Evolutionary conservation across 1,140 invertebrate species (phyloP).

Genomic region (Ips typographus): DNA sequence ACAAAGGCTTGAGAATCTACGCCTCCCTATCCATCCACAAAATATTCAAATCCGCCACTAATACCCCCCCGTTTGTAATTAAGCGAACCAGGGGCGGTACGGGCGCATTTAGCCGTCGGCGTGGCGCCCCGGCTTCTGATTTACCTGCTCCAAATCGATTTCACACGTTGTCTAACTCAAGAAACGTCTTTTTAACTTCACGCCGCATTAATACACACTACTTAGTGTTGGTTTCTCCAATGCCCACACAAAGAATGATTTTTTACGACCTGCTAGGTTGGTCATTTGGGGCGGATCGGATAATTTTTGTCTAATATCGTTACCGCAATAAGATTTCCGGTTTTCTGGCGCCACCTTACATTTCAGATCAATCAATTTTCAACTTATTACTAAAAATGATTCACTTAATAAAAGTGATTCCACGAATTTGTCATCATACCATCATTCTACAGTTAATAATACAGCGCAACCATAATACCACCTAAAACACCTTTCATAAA

Average conservation of each 20-base stretch:
- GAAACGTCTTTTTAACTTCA: slow-evolving; percentile 36
- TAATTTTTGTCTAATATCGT: slow-evolving; percentile 6
- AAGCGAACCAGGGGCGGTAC: slow-evolving; percentile 36
- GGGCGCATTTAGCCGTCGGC: slow-evolving; percentile 37
- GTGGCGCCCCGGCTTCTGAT: slow-evolving; percentile 42
- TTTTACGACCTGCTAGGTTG: slow-evolving; percentile 21
- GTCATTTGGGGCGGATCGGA: slow-evolving; percentile 18
- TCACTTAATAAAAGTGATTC: not conserved
- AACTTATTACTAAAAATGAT: not conserved
- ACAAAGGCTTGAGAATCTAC: slow-evolving; percentile 30
- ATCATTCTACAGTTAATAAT: not conserved
- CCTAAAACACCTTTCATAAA: not conserved
- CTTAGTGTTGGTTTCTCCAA: slow-evolving; percentile 19
- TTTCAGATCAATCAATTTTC: not conserved
- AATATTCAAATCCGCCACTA: slow-evolving; percentile 35
- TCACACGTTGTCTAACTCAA: slow-evolving; percentile 39
- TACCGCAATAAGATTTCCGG: not conserved
- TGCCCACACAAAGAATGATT: slow-evolving; percentile 19
- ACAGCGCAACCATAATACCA: slow-evolving; percentile 1
- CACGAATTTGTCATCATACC: not conserved
- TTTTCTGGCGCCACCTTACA: not conserved
- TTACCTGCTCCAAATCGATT: slow-evolving; percentile 41
- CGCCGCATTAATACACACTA: slow-evolving; percentile 28
- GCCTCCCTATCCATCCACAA: slow-evolving; percentile 10
- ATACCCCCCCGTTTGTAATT: slow-evolving; percentile 40